Evolutionary conservation across 2,797 vertebrate species (phyloP), one percentile per base, ranked within the genome.

Genomic region (Neoniphon sammara): DNA sequence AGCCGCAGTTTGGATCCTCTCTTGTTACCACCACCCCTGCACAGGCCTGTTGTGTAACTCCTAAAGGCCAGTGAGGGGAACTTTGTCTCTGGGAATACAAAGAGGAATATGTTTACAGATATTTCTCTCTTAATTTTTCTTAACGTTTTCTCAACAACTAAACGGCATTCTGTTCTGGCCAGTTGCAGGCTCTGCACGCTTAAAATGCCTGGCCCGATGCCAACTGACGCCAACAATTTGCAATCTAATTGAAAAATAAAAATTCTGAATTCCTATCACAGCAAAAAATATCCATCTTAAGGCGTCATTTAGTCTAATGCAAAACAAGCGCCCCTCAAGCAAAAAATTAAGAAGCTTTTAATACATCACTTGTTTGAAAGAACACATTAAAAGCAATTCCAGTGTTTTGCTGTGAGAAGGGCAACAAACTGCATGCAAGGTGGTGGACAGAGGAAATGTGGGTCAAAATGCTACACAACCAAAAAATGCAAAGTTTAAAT

Each of bases 51-150:
- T 18, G 54, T 56, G 56, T 50, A 61, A 44, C 18, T 44, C 52
- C 56, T 79, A 44, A 75, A 81, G 68, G 57, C 70, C 69, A 27
- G n/a, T n/a, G 1, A 9, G 14, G 23, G 39, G 25, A 78, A 27
- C 53, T 63, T 50, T 57, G 30, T 34, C 44, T 46, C 44, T 18
- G n/a, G n/a, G 44, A 76, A 64, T 39, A 56, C 62, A 75, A 73
- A 73, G 14, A 31, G 21, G 15, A 63, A 30, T 18, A 30, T 1
- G 14, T 64, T 66, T 70, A n/a, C 44, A 39, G 39, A 72, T 54
- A 23, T 50, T 57, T 47, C 50, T 55, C 42, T 55, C 25, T 65
- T 60, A n/a, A 5, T 64, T 64, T 67, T 36, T 36, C 34, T 46
- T 47, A 14, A 47, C 44, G 4, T 14, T 46, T 46, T 61, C n/a